Base-by-base conservation (phyloP, 2,113 vertebrate genomes). In the Bubo scandiacus region DNA sequence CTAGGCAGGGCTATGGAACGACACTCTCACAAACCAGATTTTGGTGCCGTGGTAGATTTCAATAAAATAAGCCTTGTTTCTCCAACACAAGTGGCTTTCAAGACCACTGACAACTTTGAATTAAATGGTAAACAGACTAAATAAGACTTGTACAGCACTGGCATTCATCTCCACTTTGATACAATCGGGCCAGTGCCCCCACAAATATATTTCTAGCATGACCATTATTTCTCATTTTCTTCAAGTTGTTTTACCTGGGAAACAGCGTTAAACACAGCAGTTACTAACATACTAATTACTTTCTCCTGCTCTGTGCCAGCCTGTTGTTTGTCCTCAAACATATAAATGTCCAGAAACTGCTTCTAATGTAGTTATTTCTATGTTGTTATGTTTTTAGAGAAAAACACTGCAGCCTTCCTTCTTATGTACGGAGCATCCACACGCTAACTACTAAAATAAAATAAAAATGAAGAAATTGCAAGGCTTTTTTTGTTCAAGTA, bases 91-190 rank as follows among this genome's bases (percentile, higher is more conserved):
- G 47, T 57, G 87, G 63, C 68, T 84, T 92, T 94, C 62, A 61
- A 94, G 89, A 92, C 95, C 94, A 95, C 68, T 81, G 94, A 92
- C 68, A 96, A 90, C 80, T 92, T 79, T 49, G 84, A 90, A 97
- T 95, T 94, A 93, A 85, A 95, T 73, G 78, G 94, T 59, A 94
- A 94, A 96, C 85, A 96, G 66, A 77, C 88, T 32, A 91, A 96
- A 42, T 43, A 95, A 91, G 81, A 83, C 81, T 87, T 81, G 62
- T 25, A 81, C 65, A 95, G 89, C 12, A 1, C 19, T 86, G 49
- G 73, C 43, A 96, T 86, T 95, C 81, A 92, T 88, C 85, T 86
- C 67, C 8, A 11, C 57, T 90, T 65, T 74, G 42, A 89, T 52
- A 80, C 93, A 96, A 89, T 85, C 86, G 51, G 71, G 47, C 86